A percentile compares a stretch with the other conserved stretches of the same genome.
These are phyloP conservation scores for Cacatua alba DNA, from an alignment of 2,113 vertebrate species.

Conservation along the genomic window DNA sequence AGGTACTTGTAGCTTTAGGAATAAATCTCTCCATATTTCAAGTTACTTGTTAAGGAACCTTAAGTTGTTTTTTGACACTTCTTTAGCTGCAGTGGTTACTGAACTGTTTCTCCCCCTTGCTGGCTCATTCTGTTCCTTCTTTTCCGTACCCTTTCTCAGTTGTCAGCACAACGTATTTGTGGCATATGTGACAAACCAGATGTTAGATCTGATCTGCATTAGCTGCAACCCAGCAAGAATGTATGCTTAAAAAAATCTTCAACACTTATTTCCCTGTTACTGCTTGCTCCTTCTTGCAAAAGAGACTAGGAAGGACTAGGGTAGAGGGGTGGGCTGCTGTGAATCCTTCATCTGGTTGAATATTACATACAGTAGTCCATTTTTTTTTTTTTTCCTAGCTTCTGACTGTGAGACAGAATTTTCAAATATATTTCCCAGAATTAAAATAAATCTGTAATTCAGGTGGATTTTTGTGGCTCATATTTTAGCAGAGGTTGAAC, in stretches of 20 bases:
- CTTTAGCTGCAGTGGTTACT: neutral
- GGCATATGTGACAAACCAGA: neutral
- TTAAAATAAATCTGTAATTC: neutral
- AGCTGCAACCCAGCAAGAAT: neutral
- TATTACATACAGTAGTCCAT: neutral
- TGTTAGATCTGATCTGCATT: neutral
- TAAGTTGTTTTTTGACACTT: neutral
- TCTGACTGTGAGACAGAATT: accelerated
- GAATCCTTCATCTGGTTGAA: accelerated
- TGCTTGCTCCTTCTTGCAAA: neutral
- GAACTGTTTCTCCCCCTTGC: conserved; percentile 2
- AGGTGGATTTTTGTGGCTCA: neutral
- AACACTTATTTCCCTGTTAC: neutral
- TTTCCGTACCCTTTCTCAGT: neutral
- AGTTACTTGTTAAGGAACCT: neutral
- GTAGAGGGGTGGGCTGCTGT: neutral
- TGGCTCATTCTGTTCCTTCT: conserved; percentile 11
- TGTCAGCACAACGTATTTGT: neutral
- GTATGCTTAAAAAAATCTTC: neutral
- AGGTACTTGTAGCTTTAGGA: neutral
- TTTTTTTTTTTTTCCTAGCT: neutral
- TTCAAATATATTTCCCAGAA: neutral
- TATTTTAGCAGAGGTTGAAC: neutral
- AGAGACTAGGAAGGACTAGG: neutral
- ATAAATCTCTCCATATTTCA: neutral